phyloP scores from a whole-genome alignment of 2,888 invertebrate genomes.

The Stenodera caucasica region DNA sequence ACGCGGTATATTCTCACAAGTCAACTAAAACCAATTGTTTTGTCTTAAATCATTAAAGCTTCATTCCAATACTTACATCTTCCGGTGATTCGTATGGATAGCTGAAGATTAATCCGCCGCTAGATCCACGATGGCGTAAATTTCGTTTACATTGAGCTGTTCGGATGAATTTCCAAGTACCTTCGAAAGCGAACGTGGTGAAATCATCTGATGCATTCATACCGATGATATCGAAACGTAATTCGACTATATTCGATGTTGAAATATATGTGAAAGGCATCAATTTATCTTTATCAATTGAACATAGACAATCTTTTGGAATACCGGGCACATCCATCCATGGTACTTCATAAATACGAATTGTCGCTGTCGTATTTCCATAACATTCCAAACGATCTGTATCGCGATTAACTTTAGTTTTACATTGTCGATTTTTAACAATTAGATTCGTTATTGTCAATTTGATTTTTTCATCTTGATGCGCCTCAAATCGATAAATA shows the following conservation, averaged over 20 bases:
- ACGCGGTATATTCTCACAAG: conserved; percentile 80
- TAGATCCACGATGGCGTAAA: conserved; percentile 72
- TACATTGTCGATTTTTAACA: conserved; percentile 59
- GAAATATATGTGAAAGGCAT: conserved; percentile 78
- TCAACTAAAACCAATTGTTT: conserved; percentile 61
- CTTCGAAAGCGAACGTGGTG: conserved; percentile 81
- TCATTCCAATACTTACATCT: conserved; percentile 44
- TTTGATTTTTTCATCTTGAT: conserved; percentile 77
- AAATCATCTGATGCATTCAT: conserved; percentile 88
- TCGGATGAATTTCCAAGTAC: conserved; percentile 78
- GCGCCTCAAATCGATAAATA: conserved; percentile 84
- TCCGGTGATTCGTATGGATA: conserved; percentile 44
- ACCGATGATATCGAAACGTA: conserved; percentile 77
- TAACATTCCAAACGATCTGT: conserved; percentile 72
- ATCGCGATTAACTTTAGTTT: conserved; percentile 64
- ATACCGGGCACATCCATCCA: conserved; percentile 72
- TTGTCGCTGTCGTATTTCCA: conserved; percentile 69
- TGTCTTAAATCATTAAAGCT: too few species aligned
- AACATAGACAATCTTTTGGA: conserved; percentile 79
- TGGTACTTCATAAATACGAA: conserved; percentile 75
- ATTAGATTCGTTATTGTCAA: conserved; percentile 73
- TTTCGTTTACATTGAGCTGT: conserved; percentile 69
- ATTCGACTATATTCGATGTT: conserved; percentile 73
- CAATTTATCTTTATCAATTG: conserved; percentile 56
- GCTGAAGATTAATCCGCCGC: conserved; percentile 72